phyloP scores from a whole-genome alignment of 2,797 vertebrate species.

The Pseudopleuronectes americanus region DNA sequence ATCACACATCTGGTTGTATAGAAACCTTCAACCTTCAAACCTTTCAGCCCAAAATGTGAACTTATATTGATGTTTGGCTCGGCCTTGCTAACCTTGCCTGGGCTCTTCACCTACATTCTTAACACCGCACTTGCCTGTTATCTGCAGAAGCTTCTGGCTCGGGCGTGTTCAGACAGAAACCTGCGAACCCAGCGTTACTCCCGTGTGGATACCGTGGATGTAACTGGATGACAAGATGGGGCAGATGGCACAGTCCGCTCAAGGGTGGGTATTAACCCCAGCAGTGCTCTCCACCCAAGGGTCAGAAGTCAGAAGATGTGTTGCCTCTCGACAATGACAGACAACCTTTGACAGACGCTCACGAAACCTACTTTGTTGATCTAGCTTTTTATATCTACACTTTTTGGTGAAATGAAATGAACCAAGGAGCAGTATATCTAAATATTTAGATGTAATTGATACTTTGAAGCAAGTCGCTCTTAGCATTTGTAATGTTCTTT shows the following conservation, averaged over 20 bases:
- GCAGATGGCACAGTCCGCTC: slow-evolving; percentile 40
- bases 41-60: not conserved
- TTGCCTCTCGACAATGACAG: not conserved
- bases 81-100: no score
- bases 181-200: no score
- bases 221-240: slow-evolving; percentile 28
- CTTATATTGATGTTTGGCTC: no score
- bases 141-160: no score
- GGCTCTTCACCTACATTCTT: no score
- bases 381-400: not conserved
- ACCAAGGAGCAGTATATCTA: not conserved
- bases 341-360: not conserved
- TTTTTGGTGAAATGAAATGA: not conserved
- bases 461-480: not conserved
- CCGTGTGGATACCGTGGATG: not conserved
- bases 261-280: slow-evolving; percentile 41
- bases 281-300: not conserved
- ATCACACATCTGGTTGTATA: no score
- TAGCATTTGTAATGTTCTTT: not conserved
- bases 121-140: not conserved
- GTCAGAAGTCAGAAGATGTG: slow-evolving; percentile 20
- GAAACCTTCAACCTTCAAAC: no score
- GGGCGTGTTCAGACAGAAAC: no score
- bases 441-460: not conserved
- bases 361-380: no score